Conservation (phyloP, 2,888 invertebrate species). For the Macrostomum cliftonense region DNA sequence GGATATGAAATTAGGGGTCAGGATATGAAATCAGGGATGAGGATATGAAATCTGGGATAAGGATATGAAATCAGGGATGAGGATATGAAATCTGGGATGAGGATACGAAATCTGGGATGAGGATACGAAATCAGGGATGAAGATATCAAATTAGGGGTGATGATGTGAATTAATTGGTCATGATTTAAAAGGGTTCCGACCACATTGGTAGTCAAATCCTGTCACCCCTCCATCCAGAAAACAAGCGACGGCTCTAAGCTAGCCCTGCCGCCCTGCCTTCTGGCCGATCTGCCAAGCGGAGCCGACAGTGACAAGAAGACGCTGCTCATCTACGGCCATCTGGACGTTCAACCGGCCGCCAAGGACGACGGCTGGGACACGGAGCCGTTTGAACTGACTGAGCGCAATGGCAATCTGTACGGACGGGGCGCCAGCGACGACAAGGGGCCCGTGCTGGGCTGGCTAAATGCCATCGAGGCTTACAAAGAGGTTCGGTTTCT, state of each 20-base stretch:
- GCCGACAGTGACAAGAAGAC: constrained; percentile 59
- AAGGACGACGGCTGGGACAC: constrained; percentile 83
- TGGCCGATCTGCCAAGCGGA: constrained; percentile 51
- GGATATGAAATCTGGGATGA: too few relatives aligned
- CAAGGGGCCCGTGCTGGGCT: constrained; percentile 68
- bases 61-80: too few relatives aligned
- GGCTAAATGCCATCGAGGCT: constrained; percentile 80
- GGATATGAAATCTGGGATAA: too few relatives aligned
- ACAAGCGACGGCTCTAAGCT: constrained; percentile 53
- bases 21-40: too few relatives aligned
- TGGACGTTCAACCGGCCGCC: constrained; percentile 89
- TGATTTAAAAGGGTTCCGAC: too few relatives aligned
- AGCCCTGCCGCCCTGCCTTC: constrained; percentile 63
- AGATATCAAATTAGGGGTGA: too few relatives aligned
- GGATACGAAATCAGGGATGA: too few relatives aligned
- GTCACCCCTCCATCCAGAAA: constrained; percentile 22
- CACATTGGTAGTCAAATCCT: too few relatives aligned
- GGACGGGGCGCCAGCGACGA: constrained; percentile 83
- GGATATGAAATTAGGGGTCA: too few relatives aligned
- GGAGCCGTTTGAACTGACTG: constrained; percentile 73
- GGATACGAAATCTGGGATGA: too few relatives aligned
- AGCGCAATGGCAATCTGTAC: constrained; percentile 66
- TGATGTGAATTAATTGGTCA: too few relatives aligned
- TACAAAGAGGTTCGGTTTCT: constrained; percentile 42
- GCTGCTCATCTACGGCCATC: constrained; percentile 78